A percentile compares a stretch with the other conserved stretches of the same genome.
Conservation (phyloP, 1,140 invertebrate species). For the Carcinoscorpius rotundicauda region DNA sequence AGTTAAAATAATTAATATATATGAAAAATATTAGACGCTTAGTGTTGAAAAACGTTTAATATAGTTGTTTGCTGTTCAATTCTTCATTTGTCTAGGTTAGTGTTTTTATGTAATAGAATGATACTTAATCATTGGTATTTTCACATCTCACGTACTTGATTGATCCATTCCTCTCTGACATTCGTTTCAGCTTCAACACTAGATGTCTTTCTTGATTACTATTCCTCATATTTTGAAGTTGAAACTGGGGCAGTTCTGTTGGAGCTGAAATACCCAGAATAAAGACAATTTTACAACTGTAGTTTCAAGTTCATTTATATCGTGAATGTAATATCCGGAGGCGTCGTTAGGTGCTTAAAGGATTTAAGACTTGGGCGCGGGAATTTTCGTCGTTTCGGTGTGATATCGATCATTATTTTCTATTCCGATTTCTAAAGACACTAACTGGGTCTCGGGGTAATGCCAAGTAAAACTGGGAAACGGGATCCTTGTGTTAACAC, state of each 20-base stretch:
- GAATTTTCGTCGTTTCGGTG: background rate
- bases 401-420: too few species aligned
- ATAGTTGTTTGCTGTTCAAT: too few species aligned
- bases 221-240: conserved; percentile 11
- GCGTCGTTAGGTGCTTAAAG: background rate
- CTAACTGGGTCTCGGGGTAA: too few species aligned
- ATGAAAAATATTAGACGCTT: too few species aligned
- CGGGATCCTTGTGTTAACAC: too few species aligned
- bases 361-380: background rate
- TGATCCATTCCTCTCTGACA: conserved; percentile 68
- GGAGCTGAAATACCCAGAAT: conserved; percentile 13
- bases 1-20: too few species aligned
- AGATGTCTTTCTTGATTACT: conserved; percentile 14
- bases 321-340: background rate
- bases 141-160: conserved; percentile 35
- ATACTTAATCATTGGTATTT: too few species aligned
- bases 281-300: background rate
- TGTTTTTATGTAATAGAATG: too few species aligned
- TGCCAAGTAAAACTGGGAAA: too few species aligned
- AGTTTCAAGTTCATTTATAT: background rate
- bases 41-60: too few species aligned
- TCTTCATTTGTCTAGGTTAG: too few species aligned
- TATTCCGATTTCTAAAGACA: too few species aligned
- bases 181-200: conserved; percentile 42
- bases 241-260: conserved; percentile 9